phyloP scores from a whole-genome alignment of 2,113 vertebrate genomes.

The Anarhynchus alexandrinus region DNA sequence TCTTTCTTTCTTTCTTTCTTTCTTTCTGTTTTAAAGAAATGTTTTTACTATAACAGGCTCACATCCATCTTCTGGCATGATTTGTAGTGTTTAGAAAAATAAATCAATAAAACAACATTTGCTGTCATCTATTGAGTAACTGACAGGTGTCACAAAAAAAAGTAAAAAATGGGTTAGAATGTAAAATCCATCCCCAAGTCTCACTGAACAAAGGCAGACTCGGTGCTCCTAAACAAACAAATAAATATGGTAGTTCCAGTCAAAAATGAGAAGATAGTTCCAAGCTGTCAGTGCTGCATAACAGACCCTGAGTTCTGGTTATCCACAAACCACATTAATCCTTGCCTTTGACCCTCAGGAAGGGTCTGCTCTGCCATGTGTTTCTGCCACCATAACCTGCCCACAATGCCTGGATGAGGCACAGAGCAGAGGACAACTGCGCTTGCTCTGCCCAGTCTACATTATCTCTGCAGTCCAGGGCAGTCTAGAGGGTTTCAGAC shows the following conservation, averaged over 20 bases:
- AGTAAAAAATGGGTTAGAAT: neutral
- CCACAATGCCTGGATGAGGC: neutral
- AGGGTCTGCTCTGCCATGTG: neutral
- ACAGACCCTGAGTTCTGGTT: neutral
- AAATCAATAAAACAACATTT: neutral
- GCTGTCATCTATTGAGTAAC: neutral
- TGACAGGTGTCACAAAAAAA: slow-evolving; percentile 12
- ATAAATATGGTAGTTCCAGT: neutral
- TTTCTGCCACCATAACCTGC: neutral
- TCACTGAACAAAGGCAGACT: neutral
- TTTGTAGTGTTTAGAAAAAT: slow-evolving; percentile 15
- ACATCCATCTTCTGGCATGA: slow-evolving; percentile 19
- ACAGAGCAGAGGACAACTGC: neutral
- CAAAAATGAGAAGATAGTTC: neutral
- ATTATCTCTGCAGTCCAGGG: neutral
- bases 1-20: neutral
- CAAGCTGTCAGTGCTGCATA: neutral
- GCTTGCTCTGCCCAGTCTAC: neutral
- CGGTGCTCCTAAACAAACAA: neutral
- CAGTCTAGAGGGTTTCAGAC: neutral
- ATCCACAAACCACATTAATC: neutral
- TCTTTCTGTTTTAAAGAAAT: neutral
- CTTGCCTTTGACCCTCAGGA: neutral
- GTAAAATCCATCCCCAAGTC: neutral
- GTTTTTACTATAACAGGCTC: neutral